Evolutionary conservation across 92 coral and sea anemone species (phyloP), one percentile per base, ranked within the genome.

Genomic region (Phenganax marumi): DNA sequence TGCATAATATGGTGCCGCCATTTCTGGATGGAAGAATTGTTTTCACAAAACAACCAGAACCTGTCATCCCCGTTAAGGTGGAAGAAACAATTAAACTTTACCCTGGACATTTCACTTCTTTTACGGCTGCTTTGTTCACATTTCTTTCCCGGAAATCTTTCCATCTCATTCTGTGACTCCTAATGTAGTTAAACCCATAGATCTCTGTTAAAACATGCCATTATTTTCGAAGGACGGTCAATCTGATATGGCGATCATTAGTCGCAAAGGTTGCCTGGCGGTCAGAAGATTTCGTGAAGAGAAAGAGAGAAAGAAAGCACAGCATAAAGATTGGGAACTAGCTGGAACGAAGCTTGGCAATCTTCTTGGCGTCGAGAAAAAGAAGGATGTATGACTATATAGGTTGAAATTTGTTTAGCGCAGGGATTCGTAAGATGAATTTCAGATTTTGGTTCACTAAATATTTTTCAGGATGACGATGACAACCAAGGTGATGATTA

Each of bases 1-100:
- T 95, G 16, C 98, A 92, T 55, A 95, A 95, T 70, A 95, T 95
- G 80, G 96, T 95, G 39, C 98, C 98, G 6, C 98, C 98, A 10
- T 95, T 95, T 80, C 78, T 95, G 79, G 98, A 95, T 86, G 98
- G 98, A n/a, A 79, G 98, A 14, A 95, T 95, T 61, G 98, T 95
- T 77, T 95, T 95, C 83, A 95, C 98, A 14, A 95, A 95, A 69
- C 98, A 95, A 83, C 98, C 98, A 56, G 98, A 95, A 83, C 98
- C 98, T 7, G 97, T 95, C 13, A 85, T 95, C 69, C 98, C 98
- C 12, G 85, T 95, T 62, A 95, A 95, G 98, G 98, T 95, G 25
- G 11, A 55, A 4, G 26, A 26, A 25, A 0, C 7, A 16, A 49
- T 11, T 11, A 16, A 18, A 25, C 43, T 66, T 3, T n/a, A 46